phyloP scores from a whole-genome alignment of 2,113 vertebrate species.

The Otus sunia region DNA sequence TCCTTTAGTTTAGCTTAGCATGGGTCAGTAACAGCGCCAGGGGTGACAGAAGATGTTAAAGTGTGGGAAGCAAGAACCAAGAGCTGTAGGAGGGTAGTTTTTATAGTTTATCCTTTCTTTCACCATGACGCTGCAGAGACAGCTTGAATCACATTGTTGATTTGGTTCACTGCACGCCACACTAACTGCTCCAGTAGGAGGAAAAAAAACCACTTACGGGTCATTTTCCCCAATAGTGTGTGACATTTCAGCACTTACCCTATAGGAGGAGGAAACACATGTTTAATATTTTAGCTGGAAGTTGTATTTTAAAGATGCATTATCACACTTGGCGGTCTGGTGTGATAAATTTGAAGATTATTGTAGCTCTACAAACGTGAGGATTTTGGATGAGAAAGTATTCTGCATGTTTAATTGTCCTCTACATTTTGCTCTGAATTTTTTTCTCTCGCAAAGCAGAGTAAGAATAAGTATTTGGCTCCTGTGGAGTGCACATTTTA shows the following conservation, averaged over 20 bases:
- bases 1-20: constrained; percentile 87
- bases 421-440: not conserved
- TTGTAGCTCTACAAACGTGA: constrained; percentile 26
- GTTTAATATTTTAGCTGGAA: constrained; percentile 73
- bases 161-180: constrained; percentile 83
- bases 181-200: constrained; percentile 79
- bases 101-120: constrained; percentile 85
- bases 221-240: constrained; percentile 75
- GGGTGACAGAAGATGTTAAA: constrained; percentile 85
- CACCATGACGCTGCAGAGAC: constrained; percentile 78
- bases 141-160: constrained; percentile 83
- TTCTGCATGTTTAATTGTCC: constrained; percentile 40
- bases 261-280: constrained; percentile 57
- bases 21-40: constrained; percentile 87
- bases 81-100: constrained; percentile 83
- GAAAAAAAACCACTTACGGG: constrained; percentile 70
- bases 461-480: constrained; percentile 2
- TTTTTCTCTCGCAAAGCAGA: not conserved
- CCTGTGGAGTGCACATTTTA: not conserved
- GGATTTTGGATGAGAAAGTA: constrained; percentile 33
- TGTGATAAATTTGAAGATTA: constrained; percentile 67
- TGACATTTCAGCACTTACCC: constrained; percentile 70
- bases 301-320: constrained; percentile 74
- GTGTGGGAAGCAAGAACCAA: constrained; percentile 84
- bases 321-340: constrained; percentile 65